Base-by-base conservation (phyloP, 2,888 invertebrate genomes). In the Rhingia campestris region DNA sequence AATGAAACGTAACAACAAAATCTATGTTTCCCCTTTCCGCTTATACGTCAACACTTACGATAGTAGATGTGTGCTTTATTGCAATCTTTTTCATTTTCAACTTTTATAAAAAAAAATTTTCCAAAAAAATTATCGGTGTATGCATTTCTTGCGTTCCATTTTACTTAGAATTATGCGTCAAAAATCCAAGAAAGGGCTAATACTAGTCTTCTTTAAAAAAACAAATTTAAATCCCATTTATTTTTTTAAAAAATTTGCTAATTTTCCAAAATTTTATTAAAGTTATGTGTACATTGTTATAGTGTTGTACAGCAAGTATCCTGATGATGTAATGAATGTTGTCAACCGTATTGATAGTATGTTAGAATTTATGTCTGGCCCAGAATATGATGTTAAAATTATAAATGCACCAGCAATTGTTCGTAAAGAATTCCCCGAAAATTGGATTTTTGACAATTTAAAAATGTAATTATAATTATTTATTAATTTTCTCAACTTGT, bases 361-460 rank as follows among this genome's bases (percentile, higher is more conserved):
- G 66, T 39, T 84, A 70, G 53, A 61, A 14, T 58, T 49, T 49
- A 47, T 84, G 37, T 75, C 80, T 32, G 43, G 43, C 14, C 51
- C 82, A 30, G 59, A 64, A 32, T 79, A 70, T 63, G 80, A 80
- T 33, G 70, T 64, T 10, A 80, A 75, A 67, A 80, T 84, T 35
- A 33, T 66, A 7, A 75, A 12, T n/a, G 51, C 59, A 66, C 54
- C 59, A 2, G 4, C 41, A 49, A 53, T 9, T 7, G 35, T 51
- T 39, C 80, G 84, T 53, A 84, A 84, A 75, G 66, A 74, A 53
- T 84, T 84, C 66, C 84, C 80, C 43, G 80, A 84, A 74, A 84
- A 73, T 76, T 86, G 86, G 86, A 81, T 81, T 86, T 87, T 76
- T 86, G 67, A 76, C 56, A 66, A 72, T 74, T 67, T 75, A 6